A percentile compares a stretch with the other conserved stretches of the same genome.
Conservation (phyloP, 2,113 vertebrate genomes). For the Apus apus region DNA sequence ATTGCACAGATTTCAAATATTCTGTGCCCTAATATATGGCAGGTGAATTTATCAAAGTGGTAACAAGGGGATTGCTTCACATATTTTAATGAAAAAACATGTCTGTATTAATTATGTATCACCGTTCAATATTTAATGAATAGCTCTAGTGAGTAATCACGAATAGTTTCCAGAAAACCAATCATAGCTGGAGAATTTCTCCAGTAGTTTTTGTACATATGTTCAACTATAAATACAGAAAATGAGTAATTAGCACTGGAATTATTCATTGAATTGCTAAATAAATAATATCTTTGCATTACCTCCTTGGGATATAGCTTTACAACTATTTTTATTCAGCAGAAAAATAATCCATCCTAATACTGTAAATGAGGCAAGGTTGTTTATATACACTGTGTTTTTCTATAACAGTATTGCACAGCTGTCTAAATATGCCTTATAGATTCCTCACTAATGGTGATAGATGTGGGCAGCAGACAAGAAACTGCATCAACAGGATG, state of each 20-base stretch:
- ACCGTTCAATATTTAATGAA: constrained; percentile 53
- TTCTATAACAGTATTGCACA: not conserved
- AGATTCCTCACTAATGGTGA: not conserved
- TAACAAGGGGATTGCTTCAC: constrained; percentile 10
- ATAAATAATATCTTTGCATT: constrained; percentile 24
- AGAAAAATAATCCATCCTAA: not conserved
- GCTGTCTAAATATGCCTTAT: not conserved
- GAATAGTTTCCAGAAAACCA: not conserved
- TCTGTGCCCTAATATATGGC: not conserved
- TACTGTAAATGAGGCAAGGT: not conserved
- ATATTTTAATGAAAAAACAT: constrained; percentile 7
- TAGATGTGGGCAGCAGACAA: not conserved
- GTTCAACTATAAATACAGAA: constrained; percentile 2
- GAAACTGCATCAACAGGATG: not conserved
- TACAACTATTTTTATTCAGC: constrained; percentile 15
- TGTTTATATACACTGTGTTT: not conserved
- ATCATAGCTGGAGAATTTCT: not conserved
- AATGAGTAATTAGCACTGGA: constrained; percentile 36
- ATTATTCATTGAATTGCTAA: constrained; percentile 14
- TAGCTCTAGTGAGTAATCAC: constrained; percentile 4
- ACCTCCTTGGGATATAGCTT: not conserved
- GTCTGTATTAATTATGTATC: constrained; percentile 39
- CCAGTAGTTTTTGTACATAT: not conserved
- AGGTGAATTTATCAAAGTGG: constrained; percentile 5
- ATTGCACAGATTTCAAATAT: constrained; percentile 18